Base-by-base conservation (phyloP, 1,140 invertebrate species). In the Drosophila prosaltans region DNA sequence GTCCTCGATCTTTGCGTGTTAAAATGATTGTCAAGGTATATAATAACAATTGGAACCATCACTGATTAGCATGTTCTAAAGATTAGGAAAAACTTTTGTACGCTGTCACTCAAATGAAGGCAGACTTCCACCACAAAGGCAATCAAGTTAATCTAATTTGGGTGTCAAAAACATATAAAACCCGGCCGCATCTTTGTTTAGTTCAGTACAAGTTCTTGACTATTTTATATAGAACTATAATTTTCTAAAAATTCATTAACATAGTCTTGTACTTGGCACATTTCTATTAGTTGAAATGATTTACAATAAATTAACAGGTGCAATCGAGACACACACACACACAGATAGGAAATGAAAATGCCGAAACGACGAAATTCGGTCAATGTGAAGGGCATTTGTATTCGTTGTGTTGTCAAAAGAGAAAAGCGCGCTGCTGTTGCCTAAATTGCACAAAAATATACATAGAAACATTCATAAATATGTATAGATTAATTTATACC, bases 351-450 rank as follows among this genome's bases (percentile, higher is more conserved):
- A 11, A 51, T n/a, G 26, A 8, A 26, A 61, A 36, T 3, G 21
- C 54, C 16, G 16, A 30, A 30, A 30, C 28, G 4, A 30, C 0
- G n/a, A 28, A 60, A 65, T 36, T 78, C 61, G 71, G 65, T 58
- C 71, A 76, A 71, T 73, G 68, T 65, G 69, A 81, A 85, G 82
- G 74, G 69, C 65, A 74, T 65, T 48, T 7, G 8, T 26, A 54
- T 62, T 57, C 65, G 61, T 64, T 11, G 60, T 36, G 43, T 4
- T 6, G 32, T n/a, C 40, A 40, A 16, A n/a, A 21, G 59, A 51
- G 58, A 28, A 68, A 51, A 58, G 59, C 55, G 59, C 48, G 41
- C 43, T 32, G 39, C 58, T 30, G 24, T 8, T 30, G 28, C 28
- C 21, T 51, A 10, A 26, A 51, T 51, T 26, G 21, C 6, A 24